phyloP scores from a whole-genome alignment of 2,888 invertebrate genomes.

The Ectemnius cavifrons region DNA sequence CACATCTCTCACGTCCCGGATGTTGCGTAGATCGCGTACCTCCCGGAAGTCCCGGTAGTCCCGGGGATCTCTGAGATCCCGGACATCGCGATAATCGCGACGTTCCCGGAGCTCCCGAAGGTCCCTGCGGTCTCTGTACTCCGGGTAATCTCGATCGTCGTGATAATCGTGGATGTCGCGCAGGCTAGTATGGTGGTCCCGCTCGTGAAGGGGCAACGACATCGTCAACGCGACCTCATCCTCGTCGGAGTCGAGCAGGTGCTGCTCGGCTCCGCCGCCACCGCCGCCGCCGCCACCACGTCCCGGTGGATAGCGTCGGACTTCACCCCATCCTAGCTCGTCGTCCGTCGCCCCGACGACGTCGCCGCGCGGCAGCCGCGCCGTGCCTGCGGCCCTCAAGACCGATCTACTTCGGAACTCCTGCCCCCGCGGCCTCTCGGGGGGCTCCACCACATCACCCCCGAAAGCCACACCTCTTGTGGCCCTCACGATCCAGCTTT shows the following conservation, averaged over 20 bases:
- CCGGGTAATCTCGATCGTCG: constrained; percentile 63
- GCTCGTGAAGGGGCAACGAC: constrained; percentile 72
- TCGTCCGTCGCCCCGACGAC: constrained; percentile 77
- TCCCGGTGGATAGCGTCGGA: constrained; percentile 72
- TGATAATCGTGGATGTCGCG: constrained; percentile 63
- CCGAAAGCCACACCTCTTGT: constrained; percentile 66
- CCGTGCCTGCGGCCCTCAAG: constrained; percentile 74
- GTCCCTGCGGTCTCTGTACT: constrained; percentile 63
- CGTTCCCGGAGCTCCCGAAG: constrained; percentile 38
- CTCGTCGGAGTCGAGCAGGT: constrained; percentile 78
- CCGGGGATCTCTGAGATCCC: constrained; percentile 75
- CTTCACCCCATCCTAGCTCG: constrained; percentile 76
- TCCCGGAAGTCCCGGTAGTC: constrained; percentile 78
- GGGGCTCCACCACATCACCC: constrained; percentile 76
- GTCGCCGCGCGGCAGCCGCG: constrained; percentile 78
- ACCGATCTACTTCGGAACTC: constrained; percentile 68
- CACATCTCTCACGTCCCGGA: constrained; percentile 52
- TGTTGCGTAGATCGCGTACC: neutral
- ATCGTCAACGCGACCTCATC: constrained; percentile 72
- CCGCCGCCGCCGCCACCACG: constrained; percentile 65
- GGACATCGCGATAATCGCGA: constrained; percentile 42
- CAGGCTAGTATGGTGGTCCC: constrained; percentile 67
- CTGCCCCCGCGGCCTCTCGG: constrained; percentile 68
- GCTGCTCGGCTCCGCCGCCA: constrained; percentile 70
- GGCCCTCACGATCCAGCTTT: constrained; percentile 64